Evolutionary conservation across 2,113 vertebrate genomes (phyloP).

Genomic region (Neodon shergylaensis): DNA sequence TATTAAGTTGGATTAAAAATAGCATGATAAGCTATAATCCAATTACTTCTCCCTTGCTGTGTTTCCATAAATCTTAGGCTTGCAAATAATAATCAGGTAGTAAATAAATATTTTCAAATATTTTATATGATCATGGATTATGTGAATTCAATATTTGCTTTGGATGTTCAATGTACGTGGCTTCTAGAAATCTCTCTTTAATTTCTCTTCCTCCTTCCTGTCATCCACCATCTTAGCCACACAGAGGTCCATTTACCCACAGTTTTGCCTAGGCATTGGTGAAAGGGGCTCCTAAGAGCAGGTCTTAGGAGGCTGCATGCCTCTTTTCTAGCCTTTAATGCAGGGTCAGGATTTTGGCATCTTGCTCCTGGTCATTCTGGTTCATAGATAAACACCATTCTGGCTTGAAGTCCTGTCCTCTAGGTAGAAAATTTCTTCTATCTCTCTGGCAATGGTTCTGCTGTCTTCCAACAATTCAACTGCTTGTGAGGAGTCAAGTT

Average conservation of each 20-base stretch:
- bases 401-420: neutral
- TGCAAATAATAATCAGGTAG: conserved; percentile 41
- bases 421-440: neutral
- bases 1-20: conserved; percentile 55
- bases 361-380: neutral
- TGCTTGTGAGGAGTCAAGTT: neutral
- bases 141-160: conserved; percentile 27
- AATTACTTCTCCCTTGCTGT: conserved; percentile 31
- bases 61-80: conserved; percentile 40
- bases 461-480: neutral
- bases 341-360: neutral
- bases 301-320: neutral
- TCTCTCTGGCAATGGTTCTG: neutral
- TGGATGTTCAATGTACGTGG: neutral
- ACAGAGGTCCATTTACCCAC: neutral
- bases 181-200: neutral
- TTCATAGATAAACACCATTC: neutral
- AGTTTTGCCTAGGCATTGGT: neutral
- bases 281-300: neutral
- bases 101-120: neutral
- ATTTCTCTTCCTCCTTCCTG: neutral
- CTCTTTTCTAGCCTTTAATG: neutral
- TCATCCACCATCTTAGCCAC: fast-evolving
- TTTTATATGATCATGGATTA: conserved; percentile 27
- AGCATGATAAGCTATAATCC: conserved; percentile 48